Evolutionary conservation across 2,888 invertebrate genomes (phyloP).

Genomic region (Rhagium mordax): DNA sequence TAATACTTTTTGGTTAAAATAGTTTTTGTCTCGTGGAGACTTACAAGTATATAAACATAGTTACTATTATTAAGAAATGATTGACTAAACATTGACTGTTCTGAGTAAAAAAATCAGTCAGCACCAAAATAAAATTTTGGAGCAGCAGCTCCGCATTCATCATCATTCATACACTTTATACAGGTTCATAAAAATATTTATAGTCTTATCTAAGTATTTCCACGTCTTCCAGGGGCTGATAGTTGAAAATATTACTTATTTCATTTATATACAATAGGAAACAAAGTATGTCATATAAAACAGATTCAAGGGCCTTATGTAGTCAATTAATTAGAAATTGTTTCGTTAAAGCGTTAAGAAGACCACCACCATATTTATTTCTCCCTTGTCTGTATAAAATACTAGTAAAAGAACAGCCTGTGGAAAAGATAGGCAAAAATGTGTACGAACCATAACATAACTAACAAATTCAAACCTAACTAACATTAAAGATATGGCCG

Average conservation of each 20-base stretch:
- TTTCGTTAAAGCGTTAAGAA: slow-evolving; percentile 58
- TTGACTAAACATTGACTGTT: slow-evolving; percentile 69
- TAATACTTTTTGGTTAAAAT: slow-evolving; percentile 54
- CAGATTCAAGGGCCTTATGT: slow-evolving; percentile 58
- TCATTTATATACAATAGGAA: slow-evolving; percentile 61
- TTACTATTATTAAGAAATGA: slow-evolving; percentile 61
- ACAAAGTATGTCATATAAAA: slow-evolving; percentile 45
- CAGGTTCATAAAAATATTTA: slow-evolving; percentile 67
- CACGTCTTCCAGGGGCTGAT: slow-evolving; percentile 69
- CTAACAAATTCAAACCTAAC: slow-evolving; percentile 10
- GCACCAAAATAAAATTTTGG: slow-evolving; percentile 64
- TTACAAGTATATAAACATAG: slow-evolving; percentile 57
- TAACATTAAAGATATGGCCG: slow-evolving; percentile 37
- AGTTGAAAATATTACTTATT: slow-evolving; percentile 51
- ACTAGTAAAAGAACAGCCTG: slow-evolving; percentile 62
- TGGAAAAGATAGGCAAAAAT: slow-evolving; percentile 68
- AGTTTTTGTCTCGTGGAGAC: slow-evolving; percentile 61
- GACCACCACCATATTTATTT: slow-evolving; percentile 65
- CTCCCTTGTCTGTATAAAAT: slow-evolving; percentile 64
- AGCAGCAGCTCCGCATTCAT: slow-evolving; percentile 60
- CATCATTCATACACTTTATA: slow-evolving; percentile 69
- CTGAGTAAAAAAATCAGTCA: slow-evolving; percentile 66
- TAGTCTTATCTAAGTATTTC: slow-evolving; percentile 62
- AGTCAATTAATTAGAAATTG: slow-evolving; percentile 44
- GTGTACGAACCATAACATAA: slow-evolving; percentile 45